Evolutionary conservation across 2,113 vertebrate genomes (phyloP), one percentile per base, ranked within the genome.

Genomic region (Nannobrachium achirus): DNA sequence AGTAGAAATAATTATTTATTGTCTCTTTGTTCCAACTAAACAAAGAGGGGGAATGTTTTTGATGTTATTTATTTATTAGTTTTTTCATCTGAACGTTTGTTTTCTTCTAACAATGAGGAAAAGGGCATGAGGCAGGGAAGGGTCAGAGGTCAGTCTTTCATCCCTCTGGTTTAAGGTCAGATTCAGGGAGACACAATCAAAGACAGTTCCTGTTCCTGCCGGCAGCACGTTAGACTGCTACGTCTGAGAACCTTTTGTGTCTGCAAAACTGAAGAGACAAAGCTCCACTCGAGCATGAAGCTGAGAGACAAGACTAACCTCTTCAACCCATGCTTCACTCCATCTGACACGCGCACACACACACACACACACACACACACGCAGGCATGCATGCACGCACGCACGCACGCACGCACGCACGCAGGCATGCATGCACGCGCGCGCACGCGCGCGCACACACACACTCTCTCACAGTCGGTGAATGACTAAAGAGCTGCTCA

Each of bases 121-220:
- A 89, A 90, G 81, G 80, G 78, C 87, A 90, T 71, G 73, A 83
- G 53, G 57, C 76, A 55, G 76, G 40, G 71, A 85, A 73, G 76
- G 86, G 85, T 79, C 78, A 86, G 86, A 89, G 91, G 90, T 89
- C 86, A 90, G 73, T 67, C 89, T 92, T 92, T 92, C 89, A 91
- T 91, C 86, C 80, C 84, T 79, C 83, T 86, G 85, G 80, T 89
- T 88, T 85, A 77, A 69, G 73, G 83, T 67, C 76, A 66, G 78
- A 76, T 57, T 25, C 73, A 55, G 69, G 74, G 78, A 73, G 75
- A 74, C 65, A 56, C 57, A 38, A 16, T 93, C 89, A 91, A 92
- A 92, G 79, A 41, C 76, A 62, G 58, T 53, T 68, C 75, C 87
- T 86, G 80, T 84, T 89, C 78, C 74, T 73, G 75, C 88, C 86